A percentile compares a stretch with the other conserved stretches of the same genome.
phyloP scores from a whole-genome alignment of 2,888 invertebrate species.

The Calephelis perditalis region DNA sequence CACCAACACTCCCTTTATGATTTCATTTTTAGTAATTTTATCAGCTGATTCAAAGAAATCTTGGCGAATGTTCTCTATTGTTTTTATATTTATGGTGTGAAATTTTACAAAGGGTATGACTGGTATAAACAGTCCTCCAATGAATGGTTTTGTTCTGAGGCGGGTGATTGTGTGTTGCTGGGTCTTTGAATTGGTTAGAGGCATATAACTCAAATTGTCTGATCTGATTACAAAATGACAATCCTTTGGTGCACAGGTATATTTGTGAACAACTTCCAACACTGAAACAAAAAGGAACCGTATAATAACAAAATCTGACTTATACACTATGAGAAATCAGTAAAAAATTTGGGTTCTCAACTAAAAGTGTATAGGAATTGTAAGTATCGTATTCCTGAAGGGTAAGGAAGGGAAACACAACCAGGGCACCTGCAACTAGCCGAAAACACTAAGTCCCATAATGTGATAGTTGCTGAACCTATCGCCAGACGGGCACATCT shows the following conservation, averaged over 20 bases:
- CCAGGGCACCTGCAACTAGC: no score
- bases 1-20: constrained; percentile 58
- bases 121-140: constrained; percentile 62
- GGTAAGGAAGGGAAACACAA: no score
- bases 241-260: constrained; percentile 51
- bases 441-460: no score
- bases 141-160: constrained; percentile 40
- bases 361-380: no score
- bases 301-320: no score
- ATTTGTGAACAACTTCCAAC: constrained; percentile 51
- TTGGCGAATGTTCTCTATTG: constrained; percentile 39
- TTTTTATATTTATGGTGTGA: constrained; percentile 49
- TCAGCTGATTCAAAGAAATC: constrained; percentile 45
- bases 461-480: no score
- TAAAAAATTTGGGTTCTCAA: no score
- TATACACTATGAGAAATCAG: no score
- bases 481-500: no score
- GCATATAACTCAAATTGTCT: constrained; percentile 50
- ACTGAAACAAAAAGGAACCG: constrained; percentile 44
- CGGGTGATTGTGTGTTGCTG: constrained; percentile 40
- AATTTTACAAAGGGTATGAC: constrained; percentile 58
- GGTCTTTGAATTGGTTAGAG: constrained; percentile 47
- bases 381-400: no score
- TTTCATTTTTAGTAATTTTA: constrained; percentile 42
- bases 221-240: constrained; percentile 54